These are phyloP conservation scores for Cataglyphis cursor DNA, from an alignment of 2,888 invertebrate genomes.

Conservation along the genomic window DNA sequence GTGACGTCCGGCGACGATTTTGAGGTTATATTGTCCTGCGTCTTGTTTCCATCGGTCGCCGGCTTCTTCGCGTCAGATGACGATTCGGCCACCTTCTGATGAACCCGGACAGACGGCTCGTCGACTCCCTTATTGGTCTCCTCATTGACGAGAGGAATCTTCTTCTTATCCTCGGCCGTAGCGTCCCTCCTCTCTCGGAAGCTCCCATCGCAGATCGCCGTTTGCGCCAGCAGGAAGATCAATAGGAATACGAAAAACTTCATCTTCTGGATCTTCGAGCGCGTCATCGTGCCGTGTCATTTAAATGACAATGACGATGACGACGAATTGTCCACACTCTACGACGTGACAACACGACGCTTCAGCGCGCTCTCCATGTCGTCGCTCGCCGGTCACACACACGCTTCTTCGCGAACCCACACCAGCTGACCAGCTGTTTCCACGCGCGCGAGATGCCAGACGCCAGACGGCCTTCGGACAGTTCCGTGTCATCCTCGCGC, in stretches of 20 bases:
- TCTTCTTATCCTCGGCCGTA: slow-evolving; percentile 10
- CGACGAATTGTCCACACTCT: neutral
- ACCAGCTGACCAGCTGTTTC: slow-evolving; percentile 53
- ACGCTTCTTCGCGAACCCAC: slow-evolving; percentile 44
- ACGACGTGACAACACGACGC: slow-evolving; percentile 54
- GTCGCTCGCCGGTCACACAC: slow-evolving; percentile 16
- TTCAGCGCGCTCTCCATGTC: slow-evolving; percentile 68
- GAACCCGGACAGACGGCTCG: neutral
- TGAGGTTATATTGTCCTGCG: slow-evolving; percentile 66
- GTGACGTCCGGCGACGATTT: slow-evolving; percentile 48
- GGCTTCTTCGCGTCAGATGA: neutral
- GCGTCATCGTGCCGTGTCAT: slow-evolving; percentile 77
- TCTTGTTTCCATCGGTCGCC: slow-evolving; percentile 51
- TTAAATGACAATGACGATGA: slow-evolving; percentile 42
- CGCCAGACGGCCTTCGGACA: slow-evolving; percentile 4
- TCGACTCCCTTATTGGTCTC: neutral
- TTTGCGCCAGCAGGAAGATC: slow-evolving; percentile 73
- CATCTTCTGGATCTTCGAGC: slow-evolving; percentile 75
- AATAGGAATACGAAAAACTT: slow-evolving; percentile 75
- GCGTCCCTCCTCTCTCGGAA: slow-evolving; percentile 59
- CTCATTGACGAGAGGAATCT: neutral
- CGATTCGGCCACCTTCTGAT: neutral
- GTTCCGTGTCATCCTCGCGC: slow-evolving; percentile 26
- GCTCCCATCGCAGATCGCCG: slow-evolving; percentile 69
- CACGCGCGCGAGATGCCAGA: slow-evolving; percentile 14